These are phyloP conservation scores for Apogon talboti DNA, from an alignment of 2,797 vertebrate species.

Conservation along the genomic window DNA sequence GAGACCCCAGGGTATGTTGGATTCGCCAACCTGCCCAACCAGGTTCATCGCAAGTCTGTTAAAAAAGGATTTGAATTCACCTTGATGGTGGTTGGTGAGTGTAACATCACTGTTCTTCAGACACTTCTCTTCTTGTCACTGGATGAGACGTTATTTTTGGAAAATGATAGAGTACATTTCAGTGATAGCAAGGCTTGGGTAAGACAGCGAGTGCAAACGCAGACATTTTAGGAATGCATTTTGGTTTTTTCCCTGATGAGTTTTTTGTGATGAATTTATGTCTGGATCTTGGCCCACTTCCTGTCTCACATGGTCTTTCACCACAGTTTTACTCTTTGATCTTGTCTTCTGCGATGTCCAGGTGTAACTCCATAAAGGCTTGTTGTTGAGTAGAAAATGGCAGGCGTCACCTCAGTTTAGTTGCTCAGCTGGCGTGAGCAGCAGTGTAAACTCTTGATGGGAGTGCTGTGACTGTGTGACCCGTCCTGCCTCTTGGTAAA, in stretches of 20 bases:
- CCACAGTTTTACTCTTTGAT: conserved; percentile 6
- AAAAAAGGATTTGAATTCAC: conserved; percentile 99
- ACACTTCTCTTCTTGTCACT: neutral
- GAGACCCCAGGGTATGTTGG: conserved; percentile 98
- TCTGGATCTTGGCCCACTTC: conserved; percentile 22
- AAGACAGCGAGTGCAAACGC: neutral
- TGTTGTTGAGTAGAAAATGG: conserved; percentile 23
- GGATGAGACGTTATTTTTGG: neutral
- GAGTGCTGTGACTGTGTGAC: conserved; percentile 63
- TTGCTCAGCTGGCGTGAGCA: conserved; percentile 58
- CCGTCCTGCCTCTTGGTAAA: conserved; percentile 47
- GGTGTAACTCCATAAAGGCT: conserved; percentile 2
- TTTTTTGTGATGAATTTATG: conserved; percentile 15
- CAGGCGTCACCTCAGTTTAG: conserved; percentile 25
- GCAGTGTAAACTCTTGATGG: conserved; percentile 42
- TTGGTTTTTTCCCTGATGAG: conserved; percentile 2
- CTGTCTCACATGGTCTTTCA: neutral
- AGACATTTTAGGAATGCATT: conserved; percentile 37
- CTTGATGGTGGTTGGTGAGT: conserved; percentile 98
- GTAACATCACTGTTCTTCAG: neutral
- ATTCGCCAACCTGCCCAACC: conserved; percentile 98
- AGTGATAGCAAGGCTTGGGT: conserved; percentile 21
- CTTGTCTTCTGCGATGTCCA: neutral
- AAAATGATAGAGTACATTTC: conserved; percentile 25
- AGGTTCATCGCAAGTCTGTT: conserved; percentile 98